Evolutionary conservation across 2,888 invertebrate species (phyloP).

Genomic region (Heteromyza rotundicornis): DNA sequence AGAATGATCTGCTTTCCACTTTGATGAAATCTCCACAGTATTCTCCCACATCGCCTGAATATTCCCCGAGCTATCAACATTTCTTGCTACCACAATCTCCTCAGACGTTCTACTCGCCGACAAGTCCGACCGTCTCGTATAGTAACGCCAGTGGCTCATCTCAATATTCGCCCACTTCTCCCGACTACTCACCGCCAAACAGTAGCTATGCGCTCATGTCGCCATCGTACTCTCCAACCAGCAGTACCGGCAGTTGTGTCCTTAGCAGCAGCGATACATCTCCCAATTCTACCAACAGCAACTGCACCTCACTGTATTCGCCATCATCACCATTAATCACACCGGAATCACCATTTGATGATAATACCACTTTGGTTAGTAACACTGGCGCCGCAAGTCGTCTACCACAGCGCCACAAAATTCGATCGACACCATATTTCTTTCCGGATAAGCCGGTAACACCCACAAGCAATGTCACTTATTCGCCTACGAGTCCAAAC

Average conservation of each 20-base stretch:
- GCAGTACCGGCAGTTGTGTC: background rate
- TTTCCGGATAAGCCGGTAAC: constrained; percentile 74
- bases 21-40: constrained; percentile 62
- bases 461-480: constrained; percentile 62
- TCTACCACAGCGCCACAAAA: constrained; percentile 6
- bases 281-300: constrained; percentile 13
- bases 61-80: constrained; percentile 64
- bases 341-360: constrained; percentile 74
- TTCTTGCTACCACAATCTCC: constrained; percentile 58
- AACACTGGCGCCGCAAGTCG: constrained; percentile 2
- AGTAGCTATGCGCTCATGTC: constrained; percentile 74
- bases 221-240: constrained; percentile 60
- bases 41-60: constrained; percentile 73
- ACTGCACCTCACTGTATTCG: constrained; percentile 63
- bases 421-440: constrained; percentile 24
- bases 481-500: constrained; percentile 68
- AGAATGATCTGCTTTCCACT: constrained; percentile 21
- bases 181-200: constrained; percentile 71
- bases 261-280: constrained; percentile 49
- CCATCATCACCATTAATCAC: constrained; percentile 73
- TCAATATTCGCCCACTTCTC: constrained; percentile 73
- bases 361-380: constrained; percentile 61
- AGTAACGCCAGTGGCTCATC: constrained; percentile 70
- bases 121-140: constrained; percentile 69
- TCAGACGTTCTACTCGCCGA: constrained; percentile 66